A percentile compares a stretch with the other conserved stretches of the same genome.
Evolutionary conservation across 2,113 vertebrate species (phyloP).

Genomic region (Rhinolophus sinicus): DNA sequence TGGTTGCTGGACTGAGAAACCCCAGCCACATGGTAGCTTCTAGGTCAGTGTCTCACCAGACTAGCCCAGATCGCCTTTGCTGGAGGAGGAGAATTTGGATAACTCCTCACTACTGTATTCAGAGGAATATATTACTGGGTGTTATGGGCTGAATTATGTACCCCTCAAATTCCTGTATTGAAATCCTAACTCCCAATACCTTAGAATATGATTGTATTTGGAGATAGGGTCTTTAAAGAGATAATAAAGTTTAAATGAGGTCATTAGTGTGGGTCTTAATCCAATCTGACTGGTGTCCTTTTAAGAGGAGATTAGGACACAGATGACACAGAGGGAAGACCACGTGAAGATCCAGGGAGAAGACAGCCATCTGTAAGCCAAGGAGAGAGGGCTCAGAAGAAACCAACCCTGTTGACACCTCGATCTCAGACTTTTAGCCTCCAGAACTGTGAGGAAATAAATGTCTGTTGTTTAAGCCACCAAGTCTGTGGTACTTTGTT

Average conservation of each 20-base stretch:
- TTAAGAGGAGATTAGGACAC: background rate
- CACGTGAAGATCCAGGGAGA: background rate
- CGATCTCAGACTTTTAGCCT: background rate
- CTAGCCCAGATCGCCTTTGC: background rate
- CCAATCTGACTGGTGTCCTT: background rate
- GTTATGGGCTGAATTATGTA: background rate
- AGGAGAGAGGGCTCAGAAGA: background rate
- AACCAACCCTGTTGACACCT: background rate
- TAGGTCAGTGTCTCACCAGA: background rate
- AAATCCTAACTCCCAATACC: background rate
- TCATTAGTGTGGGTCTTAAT: background rate
- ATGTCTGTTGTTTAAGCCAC: background rate
- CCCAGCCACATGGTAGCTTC: background rate
- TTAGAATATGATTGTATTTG: background rate
- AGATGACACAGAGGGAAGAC: background rate
- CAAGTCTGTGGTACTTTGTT: background rate
- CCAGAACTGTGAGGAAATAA: background rate
- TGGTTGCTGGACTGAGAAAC: background rate
- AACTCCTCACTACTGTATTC: background rate
- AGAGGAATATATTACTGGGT: background rate
- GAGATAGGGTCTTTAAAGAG: background rate
- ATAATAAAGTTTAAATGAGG: background rate
- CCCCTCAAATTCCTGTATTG: background rate
- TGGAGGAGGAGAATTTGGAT: background rate
- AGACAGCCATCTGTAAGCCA: background rate